Base-by-base conservation (phyloP, 2,888 invertebrate species). In the Drosophila antonietae region DNA sequence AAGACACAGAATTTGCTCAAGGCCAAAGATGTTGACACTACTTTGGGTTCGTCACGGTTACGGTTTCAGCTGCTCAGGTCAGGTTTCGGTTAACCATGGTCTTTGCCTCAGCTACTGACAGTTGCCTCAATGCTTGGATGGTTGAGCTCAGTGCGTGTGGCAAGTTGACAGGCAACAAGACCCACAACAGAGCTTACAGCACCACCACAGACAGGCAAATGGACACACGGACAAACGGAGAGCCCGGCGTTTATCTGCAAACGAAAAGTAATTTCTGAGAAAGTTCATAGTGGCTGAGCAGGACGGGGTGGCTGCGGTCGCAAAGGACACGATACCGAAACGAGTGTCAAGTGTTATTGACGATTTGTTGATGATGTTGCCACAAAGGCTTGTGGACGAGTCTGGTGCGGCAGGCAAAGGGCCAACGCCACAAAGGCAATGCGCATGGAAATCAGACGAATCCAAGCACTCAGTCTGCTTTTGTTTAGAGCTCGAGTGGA, bases 331-430 rank as follows among this genome's bases (percentile, higher is more conserved):
- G 63, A 51, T 63, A 58, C 80, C 60, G 72, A 71, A 82, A 66
- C 75, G 75, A 79, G 85, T 89, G 86, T 89, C 89, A 87, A 86
- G 82, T 89, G 82, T 75, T 87, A 86, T 86, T 82, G 86, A 86
- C 89, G 86, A 89, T 89, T 86, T 89, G 89, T 87, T 86, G 89
- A 87, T 86, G 89, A 88, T 81, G 81, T 78, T 79, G 72, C 73
- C 78, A 80, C 71, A 88, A 88, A 75, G 80, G 62, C 62, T 67
- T 61, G 39, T 68, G 43, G 51, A n/a, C 35, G 18, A 31, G 20
- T 2, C 14, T 3, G 10, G 49, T 31, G 69, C 33, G 37, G 35
- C 59, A 41, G 59, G 55, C 68, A 66, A 53, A 74, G 52, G 60
- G 61, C 70, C 60, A 73, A 58, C 57, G 59, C 58, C 46, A 68